phyloP scores from a whole-genome alignment of 2,888 invertebrate species.

The Teinopalpus imperialis region DNA sequence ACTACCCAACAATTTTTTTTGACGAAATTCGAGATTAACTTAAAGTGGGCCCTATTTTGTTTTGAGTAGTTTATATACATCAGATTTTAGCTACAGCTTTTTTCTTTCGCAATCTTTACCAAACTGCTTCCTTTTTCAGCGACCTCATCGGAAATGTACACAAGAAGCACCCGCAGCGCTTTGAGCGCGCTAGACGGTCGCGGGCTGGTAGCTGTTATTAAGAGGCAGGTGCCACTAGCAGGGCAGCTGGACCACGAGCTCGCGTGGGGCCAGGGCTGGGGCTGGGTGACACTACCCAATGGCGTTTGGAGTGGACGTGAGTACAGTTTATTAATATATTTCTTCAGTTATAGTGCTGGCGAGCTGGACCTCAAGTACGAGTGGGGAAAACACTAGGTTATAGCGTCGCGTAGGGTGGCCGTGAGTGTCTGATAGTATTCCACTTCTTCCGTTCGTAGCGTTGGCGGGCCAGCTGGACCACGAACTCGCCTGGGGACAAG shows the following conservation, averaged over 20 bases:
- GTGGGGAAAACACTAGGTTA: conserved; percentile 8
- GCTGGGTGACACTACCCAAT: conserved; percentile 86
- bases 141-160: conserved; percentile 67
- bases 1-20: too few relatives aligned
- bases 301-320: conserved; percentile 85
- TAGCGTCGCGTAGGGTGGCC: conserved; percentile 15
- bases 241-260: conserved; percentile 80
- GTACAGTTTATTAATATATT: conserved; percentile 35
- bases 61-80: too few relatives aligned
- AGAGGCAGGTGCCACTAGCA: conserved; percentile 74
- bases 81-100: too few relatives aligned
- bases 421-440: conserved; percentile 24
- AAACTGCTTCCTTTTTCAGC: conserved; percentile 49
- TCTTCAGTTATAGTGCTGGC: conserved; percentile 16
- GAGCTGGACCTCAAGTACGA: conserved; percentile 1
- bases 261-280: conserved; percentile 89
- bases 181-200: conserved; percentile 68
- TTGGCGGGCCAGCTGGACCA: conserved; percentile 79
- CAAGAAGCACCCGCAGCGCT: conserved; percentile 52
- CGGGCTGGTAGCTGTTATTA: conserved; percentile 75
- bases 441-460: conserved; percentile 33
- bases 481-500: conserved; percentile 86
- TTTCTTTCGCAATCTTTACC: too few relatives aligned
- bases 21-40: too few relatives aligned
- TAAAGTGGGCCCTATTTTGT: too few relatives aligned